Conservation (phyloP, 2,797 vertebrate genomes). For the Cyprinella venusta region DNA sequence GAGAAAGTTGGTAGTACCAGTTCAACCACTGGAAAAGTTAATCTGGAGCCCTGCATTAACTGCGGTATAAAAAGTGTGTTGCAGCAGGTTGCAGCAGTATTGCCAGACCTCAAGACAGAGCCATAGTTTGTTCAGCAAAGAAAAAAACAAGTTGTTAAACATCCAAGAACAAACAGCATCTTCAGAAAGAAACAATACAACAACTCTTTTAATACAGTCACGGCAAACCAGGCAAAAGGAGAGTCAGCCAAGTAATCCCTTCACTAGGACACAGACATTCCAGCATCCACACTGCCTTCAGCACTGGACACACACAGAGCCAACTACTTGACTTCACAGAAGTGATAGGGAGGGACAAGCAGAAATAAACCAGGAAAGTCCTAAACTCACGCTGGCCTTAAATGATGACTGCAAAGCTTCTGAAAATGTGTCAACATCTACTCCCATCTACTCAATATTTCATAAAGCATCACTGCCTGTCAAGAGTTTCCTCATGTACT, state of each 20-base stretch:
- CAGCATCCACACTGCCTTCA: conserved; percentile 3
- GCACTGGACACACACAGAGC: conserved; percentile 7
- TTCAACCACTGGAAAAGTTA: no score
- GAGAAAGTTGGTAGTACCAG: no score
- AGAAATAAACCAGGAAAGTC: conserved; percentile 1
- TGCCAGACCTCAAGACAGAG: not conserved
- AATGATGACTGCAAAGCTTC: not conserved
- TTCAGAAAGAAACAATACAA: conserved; percentile 10
- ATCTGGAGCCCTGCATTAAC: no score
- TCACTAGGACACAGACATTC: conserved; percentile 7
- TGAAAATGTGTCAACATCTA: not conserved
- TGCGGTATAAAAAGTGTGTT: not conserved
- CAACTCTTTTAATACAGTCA: not conserved
- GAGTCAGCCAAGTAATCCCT: not conserved
- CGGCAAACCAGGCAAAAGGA: conserved; percentile 16
- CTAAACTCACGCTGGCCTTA: conserved; percentile 1
- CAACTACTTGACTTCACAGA: not conserved
- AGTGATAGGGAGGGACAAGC: not conserved
- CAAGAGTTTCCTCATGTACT: not conserved
- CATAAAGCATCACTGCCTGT: not conserved
- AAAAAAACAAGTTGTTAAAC: not conserved
- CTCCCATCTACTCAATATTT: not conserved
- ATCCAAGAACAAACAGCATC: not conserved
- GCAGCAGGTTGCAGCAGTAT: not conserved
- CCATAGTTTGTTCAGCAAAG: not conserved